phyloP scores from a whole-genome alignment of 2,113 vertebrate genomes.

The Agelaius phoeniceus region DNA sequence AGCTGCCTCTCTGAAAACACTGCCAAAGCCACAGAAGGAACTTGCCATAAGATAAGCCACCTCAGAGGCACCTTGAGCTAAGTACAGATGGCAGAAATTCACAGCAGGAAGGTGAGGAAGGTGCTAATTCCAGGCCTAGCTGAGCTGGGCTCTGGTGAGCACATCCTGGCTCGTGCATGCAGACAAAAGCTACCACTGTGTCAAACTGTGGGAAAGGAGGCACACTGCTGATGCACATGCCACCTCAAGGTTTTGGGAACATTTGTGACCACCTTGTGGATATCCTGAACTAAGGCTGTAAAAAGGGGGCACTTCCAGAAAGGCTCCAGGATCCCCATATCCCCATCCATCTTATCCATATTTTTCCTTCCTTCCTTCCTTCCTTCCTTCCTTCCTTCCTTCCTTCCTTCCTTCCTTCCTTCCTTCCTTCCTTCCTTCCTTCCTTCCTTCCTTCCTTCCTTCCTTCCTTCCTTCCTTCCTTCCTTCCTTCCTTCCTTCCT shows the following conservation, averaged over 20 bases:
- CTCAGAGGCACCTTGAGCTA: background rate
- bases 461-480: no score
- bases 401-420: background rate
- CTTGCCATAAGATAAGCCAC: background rate
- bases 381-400: no score
- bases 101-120: background rate
- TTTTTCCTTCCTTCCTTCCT: no score
- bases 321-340: background rate
- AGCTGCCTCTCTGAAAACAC: background rate
- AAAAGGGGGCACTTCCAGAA: background rate
- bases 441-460: no score
- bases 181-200: background rate
- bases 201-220: background rate
- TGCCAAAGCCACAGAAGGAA: background rate
- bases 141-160: background rate
- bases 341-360: background rate
- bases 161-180: background rate
- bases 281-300: background rate
- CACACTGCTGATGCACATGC: fast-evolving
- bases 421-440: no score
- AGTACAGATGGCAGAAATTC: background rate
- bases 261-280: background rate
- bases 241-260: background rate
- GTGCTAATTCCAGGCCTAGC: background rate
- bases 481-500: no score